Percentiles rank a stretch among this genome's conserved stretches.
phyloP scores from a whole-genome alignment of 1,140 invertebrate genomes.

The Pteromalus puparum region DNA sequence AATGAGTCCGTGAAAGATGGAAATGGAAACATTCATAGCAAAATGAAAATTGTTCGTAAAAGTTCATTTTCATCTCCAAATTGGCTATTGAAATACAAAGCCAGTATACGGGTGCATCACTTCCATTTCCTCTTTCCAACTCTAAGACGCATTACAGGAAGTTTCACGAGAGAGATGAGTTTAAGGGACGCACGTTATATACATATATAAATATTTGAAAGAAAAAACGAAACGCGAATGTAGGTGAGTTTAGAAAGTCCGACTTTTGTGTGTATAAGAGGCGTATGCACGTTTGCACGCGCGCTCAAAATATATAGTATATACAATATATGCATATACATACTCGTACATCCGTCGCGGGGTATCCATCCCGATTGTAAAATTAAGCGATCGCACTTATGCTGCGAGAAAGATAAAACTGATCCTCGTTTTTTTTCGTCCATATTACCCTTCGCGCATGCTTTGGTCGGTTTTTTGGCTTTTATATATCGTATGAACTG shows the following conservation, averaged over 20 bases:
- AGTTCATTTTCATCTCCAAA: background rate
- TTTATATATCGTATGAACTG: background rate
- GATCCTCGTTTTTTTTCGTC: background rate
- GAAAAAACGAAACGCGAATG: conserved; percentile 40
- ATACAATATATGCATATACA: background rate
- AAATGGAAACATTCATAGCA: background rate
- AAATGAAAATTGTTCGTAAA: background rate
- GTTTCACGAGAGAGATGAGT: background rate
- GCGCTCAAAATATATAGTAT: background rate
- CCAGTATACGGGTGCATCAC: no score
- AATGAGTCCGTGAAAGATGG: background rate
- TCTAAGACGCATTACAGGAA: background rate
- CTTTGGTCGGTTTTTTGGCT: background rate
- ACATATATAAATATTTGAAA: background rate
- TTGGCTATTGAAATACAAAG: no score
- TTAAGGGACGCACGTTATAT: conserved; percentile 3
- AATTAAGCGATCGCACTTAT: background rate
- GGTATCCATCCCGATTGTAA: conserved; percentile 7
- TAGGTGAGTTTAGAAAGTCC: conserved; percentile 55
- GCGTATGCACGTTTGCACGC: background rate
- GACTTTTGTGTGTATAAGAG: conserved; percentile 20
- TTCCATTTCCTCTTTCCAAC: background rate
- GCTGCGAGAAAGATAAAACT: background rate
- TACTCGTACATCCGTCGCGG: background rate
- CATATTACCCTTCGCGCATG: background rate